Evolutionary conservation across 2,888 invertebrate species (phyloP).

Genomic region (Limnephilus rhombicus): DNA sequence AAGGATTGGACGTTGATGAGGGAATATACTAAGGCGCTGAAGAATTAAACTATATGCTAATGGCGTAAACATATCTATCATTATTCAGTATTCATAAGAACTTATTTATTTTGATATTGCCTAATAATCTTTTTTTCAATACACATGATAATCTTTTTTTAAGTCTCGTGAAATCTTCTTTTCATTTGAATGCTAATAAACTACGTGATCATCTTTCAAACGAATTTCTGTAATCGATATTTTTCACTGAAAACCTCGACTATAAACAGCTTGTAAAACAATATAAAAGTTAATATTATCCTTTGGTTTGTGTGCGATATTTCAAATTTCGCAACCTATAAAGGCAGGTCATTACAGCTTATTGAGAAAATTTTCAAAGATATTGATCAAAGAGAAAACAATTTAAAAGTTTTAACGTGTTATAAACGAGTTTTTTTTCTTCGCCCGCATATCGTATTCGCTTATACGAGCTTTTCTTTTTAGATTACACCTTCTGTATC

Average conservation of each 20-base stretch:
- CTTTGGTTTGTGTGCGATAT: background rate
- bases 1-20: background rate
- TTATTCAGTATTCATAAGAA: background rate
- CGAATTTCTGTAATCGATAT: background rate
- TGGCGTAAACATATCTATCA: background rate
- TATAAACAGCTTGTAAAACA: no score
- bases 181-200: background rate
- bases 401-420: background rate
- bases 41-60: background rate
- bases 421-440: background rate
- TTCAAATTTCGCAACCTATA: no score
- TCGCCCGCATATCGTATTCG: background rate
- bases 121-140: background rate
- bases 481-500: background rate
- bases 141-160: background rate
- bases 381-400: background rate
- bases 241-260: no score
- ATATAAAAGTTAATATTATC: background rate
- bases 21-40: background rate
- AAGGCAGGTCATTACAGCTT: background rate
- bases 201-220: no score
- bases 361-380: background rate
- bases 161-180: background rate
- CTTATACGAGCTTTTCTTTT: background rate
- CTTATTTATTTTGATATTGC: background rate